Evolutionary conservation across 2,888 invertebrate genomes (phyloP), one percentile per base, ranked within the genome.

Genomic region (Microctonus aethiopoides): DNA sequence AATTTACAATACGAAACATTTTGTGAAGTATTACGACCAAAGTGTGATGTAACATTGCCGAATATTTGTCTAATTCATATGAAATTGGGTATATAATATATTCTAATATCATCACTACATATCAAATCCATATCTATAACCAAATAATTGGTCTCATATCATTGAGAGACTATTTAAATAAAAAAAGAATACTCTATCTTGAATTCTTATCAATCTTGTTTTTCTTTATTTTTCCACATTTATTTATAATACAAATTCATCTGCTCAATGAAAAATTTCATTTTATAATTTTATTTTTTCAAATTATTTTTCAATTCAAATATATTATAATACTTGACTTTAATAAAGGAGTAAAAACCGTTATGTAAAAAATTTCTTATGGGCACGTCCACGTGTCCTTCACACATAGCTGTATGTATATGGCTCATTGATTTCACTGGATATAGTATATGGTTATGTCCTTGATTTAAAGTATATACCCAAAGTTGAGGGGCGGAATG

Each of bases 391-490:
- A 52, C 32, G 13, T 56, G 56, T 20, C 65, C 65, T 65, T 65
- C 65, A 32, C 46, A 16, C n/a, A 16, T 46, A 46, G 20, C 2
- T 16, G 16, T 46, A 46, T 20, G 34, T 32, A 22, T 34, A 56
- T 65, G 56, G 56, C 65, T 39, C 56, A 65, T 65, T 65, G 65
- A 56, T 65, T 65, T 65, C 65, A 39, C 56, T 56, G 41, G 24
- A 56, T 64, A 54, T 64, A 54, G 34, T 20, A 16, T 16, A 65
- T 24, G 26, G 36, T 56, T 26, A 4, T 13, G 63, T 65, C 65
- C 65, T 65, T 65, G 65, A 65, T 65, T 26, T 24, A 56, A 63
- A 65, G 65, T n/a, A n/a, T n/a, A n/a, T 65, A 46, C 56, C 65
- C 36, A 56, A 56, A 65, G 65, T 56, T 65, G 65, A 65, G 65